Base-by-base conservation (phyloP, 1,140 invertebrate genomes). In the Physella acuta region DNA sequence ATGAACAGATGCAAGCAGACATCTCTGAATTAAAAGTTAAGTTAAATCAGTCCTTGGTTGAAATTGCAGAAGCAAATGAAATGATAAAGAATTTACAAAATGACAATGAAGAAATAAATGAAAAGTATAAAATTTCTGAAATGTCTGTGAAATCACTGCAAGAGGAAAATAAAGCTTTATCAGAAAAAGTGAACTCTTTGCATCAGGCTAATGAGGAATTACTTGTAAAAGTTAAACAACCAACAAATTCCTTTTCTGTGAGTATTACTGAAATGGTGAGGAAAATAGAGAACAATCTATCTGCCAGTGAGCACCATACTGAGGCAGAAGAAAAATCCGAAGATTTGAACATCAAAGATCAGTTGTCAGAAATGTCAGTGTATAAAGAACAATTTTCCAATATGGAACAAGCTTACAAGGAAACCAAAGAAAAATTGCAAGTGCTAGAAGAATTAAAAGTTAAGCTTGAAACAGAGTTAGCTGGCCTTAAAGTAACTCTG, bases 391-490 rank as follows among this genome's bases (percentile, higher is more conserved):
- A 58, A 58, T 1, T 58, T 30, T 34, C 56, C 3, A 1, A 20
- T 14, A 1, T 5, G 3, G 56, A 55, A 30, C 62, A 20, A 58
- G 36, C 17, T 1, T 62, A n/a, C 11, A 44, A 44, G 16, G 49
- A 16, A 26, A 4, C 52, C 30, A 53, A 51, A 55, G 53, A 66
- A 33, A 34, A 55, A 61, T 11, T 36, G 33, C 52, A 58, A 34
- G 59, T 28, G 24, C 28, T 24, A 5, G 39, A 1, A 4, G 20
- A 30, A 26, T 30, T 3, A 0, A 70, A 66, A 51, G 39, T 61
- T 16, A 58, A 62, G 16, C 33, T 71, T 58, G 65, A 65, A 36
- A 34, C 62, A 16, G 39, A 36, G 30, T 39, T 56, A 34, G 56
- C 44, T 30, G 53, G 28, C 55, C 20, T 36, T 11, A 44, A 61